Evolutionary conservation across 2,113 vertebrate species (phyloP).

Genomic region (Bagarius yarrelli): DNA sequence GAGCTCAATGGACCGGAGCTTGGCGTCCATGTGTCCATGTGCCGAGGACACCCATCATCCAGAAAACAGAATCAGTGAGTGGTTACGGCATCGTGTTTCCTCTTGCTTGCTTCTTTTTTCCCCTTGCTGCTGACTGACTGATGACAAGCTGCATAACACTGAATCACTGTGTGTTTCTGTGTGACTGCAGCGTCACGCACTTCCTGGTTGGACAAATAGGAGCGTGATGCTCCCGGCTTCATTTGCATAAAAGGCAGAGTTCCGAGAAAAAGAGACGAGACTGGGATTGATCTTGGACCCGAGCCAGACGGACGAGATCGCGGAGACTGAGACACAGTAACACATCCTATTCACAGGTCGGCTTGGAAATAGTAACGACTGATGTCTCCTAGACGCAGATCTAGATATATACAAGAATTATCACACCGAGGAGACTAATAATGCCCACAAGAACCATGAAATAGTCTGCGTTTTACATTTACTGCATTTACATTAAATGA

Average conservation of each 20-base stretch:
- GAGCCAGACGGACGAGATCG: slow-evolving; percentile 14
- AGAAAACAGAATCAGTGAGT: slow-evolving; percentile 13
- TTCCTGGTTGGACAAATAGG: slow-evolving; percentile 57
- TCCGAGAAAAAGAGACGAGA: slow-evolving; percentile 26
- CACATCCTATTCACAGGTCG: background rate
- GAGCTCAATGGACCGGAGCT: slow-evolving; percentile 12
- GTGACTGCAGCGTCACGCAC: slow-evolving; percentile 46
- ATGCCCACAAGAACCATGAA: too few species aligned
- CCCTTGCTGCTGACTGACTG: slow-evolving; percentile 20
- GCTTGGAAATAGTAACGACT: background rate
- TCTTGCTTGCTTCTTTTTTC: background rate
- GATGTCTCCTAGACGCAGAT: background rate
- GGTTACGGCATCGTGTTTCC: slow-evolving; percentile 16
- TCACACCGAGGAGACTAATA: background rate
- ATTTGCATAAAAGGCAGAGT: slow-evolving; percentile 57
- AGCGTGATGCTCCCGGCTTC: slow-evolving; percentile 52
- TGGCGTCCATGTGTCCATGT: slow-evolving; percentile 27
- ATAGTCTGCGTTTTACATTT: too few species aligned
- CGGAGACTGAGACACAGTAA: background rate
- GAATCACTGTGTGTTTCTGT: slow-evolving; percentile 13
- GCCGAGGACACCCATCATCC: slow-evolving; percentile 14
- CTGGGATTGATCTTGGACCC: slow-evolving; percentile 24
- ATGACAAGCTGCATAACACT: slow-evolving; percentile 32
- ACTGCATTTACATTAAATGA: too few species aligned
- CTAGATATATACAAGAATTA: background rate